Evolutionary conservation across 2,797 vertebrate genomes (phyloP), one percentile per base, ranked within the genome.

Genomic region (Dallia pectoralis): DNA sequence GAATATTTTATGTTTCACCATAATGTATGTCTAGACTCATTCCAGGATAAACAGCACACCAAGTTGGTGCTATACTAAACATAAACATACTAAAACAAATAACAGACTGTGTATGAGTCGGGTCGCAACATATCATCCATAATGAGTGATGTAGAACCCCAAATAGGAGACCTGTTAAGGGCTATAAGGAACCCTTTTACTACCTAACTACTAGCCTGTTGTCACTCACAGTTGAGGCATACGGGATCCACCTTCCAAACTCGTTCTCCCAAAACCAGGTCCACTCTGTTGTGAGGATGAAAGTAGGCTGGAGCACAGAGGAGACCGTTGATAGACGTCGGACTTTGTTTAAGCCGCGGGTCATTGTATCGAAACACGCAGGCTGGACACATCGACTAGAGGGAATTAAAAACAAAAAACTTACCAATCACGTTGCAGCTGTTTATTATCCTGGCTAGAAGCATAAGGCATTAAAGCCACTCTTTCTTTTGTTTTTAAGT

Each of bases 201-300:
- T n/a, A n/a, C n/a, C n/a, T n/a, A 44, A 7, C 40, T 40, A 40
- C 40, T 40, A 2, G 5, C 40, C 19, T n/a, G 25, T 49, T 32
- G 47, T 62, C 36, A 89, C 93, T 87, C 81, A 94, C 93, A 36
- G 85, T 8, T 0, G 86, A 72, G 4, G 85, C 81, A 0, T 92
- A 93, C 75, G 63, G 25, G 75, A 84, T 88, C 93, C 93, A 94
- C 3, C 11, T 82, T 1, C 81, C 87, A 0, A 0, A 40, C 78
- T 93, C 90, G 0, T 93, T 88, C 88, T 94, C 77, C 93, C 93
- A 93, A 89, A 88, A 87, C 93, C 92, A 94, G 16, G 88, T 3
- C 93, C 93, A 94, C 68, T 82, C 80, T 0, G 93, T 94, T 80
- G 93, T 94, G 78, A 87, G 87, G 70, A 91, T 74, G 76, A 87